phyloP scores from a whole-genome alignment of 2,797 vertebrate species.

The Mus caroli region DNA sequence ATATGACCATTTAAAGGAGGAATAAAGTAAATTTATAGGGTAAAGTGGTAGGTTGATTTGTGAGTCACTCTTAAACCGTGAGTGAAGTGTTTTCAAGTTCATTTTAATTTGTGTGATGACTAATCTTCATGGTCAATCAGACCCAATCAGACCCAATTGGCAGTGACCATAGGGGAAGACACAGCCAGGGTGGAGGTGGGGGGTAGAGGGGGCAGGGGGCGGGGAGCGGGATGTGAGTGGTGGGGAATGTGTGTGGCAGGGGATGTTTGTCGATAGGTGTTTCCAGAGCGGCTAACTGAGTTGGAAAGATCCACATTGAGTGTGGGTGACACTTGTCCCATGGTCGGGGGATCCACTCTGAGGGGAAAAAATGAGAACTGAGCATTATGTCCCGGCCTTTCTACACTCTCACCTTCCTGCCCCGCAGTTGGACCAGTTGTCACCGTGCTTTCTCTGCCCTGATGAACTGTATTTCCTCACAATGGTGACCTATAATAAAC shows the following conservation, averaged over 20 bases:
- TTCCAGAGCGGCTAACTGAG: neutral
- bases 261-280: neutral
- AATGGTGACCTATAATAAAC: neutral
- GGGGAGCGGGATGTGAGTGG: no score
- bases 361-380: neutral
- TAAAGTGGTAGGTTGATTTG: constrained; percentile 28
- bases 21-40: neutral
- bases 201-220: no score
- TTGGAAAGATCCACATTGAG: neutral
- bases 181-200: neutral
- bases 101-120: neutral
- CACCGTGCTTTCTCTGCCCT: neutral
- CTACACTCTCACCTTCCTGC: neutral
- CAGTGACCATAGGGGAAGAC: neutral
- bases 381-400: accelerated
- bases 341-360: neutral
- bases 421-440: neutral
- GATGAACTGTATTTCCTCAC: neutral
- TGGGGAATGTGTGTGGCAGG: no score
- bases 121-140: neutral
- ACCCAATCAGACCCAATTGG: neutral
- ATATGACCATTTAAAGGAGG: neutral
- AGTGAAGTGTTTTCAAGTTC: constrained; percentile 48
- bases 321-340: neutral
- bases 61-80: constrained; percentile 15